Conservation (phyloP, 92 coral and sea anemone species). For the Hydrozoanthus gracilis region DNA sequence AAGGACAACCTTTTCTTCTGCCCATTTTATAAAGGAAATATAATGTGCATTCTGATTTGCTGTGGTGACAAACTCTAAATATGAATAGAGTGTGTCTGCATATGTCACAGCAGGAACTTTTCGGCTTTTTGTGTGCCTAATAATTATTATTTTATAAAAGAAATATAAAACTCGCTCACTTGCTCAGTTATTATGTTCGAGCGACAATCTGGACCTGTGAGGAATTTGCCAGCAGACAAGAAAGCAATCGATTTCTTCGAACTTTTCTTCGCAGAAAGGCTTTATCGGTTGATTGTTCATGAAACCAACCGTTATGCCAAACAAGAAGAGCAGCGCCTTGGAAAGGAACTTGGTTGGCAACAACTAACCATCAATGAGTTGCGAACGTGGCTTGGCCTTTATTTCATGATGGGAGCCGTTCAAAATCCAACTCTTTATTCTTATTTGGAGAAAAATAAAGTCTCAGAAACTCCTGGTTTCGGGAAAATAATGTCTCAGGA, state of each 20-base stretch:
- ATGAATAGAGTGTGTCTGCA: too few species aligned
- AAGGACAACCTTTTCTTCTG: too few species aligned
- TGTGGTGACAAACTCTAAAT: too few species aligned
- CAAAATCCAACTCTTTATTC: slow-evolving; percentile 57
- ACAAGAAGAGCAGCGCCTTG: slow-evolving; percentile 41
- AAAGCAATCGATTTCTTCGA: slow-evolving; percentile 46
- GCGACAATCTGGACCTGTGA: slow-evolving; percentile 38
- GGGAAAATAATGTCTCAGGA: slow-evolving; percentile 51
- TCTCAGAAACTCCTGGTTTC: slow-evolving; percentile 52
- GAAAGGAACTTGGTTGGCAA: slow-evolving; percentile 39
- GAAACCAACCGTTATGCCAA: slow-evolving; percentile 43
- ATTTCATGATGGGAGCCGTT: slow-evolving; percentile 57
- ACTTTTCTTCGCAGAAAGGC: slow-evolving; percentile 46
- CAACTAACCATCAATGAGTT: slow-evolving; percentile 52
- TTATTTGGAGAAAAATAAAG: slow-evolving; percentile 47
- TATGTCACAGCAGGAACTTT: too few species aligned
- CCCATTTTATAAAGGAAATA: too few species aligned
- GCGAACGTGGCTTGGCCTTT: slow-evolving; percentile 55
- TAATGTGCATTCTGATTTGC: too few species aligned
- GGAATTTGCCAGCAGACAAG: slow-evolving; percentile 45
- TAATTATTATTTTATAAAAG: too few species aligned
- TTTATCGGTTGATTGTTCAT: slow-evolving; percentile 43
- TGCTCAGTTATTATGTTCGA: slow-evolving; percentile 30
- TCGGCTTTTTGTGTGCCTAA: too few species aligned
- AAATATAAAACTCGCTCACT: too few species aligned